phyloP scores from a whole-genome alignment of 1,140 invertebrate genomes.

The Dysdera silvatica region DNA sequence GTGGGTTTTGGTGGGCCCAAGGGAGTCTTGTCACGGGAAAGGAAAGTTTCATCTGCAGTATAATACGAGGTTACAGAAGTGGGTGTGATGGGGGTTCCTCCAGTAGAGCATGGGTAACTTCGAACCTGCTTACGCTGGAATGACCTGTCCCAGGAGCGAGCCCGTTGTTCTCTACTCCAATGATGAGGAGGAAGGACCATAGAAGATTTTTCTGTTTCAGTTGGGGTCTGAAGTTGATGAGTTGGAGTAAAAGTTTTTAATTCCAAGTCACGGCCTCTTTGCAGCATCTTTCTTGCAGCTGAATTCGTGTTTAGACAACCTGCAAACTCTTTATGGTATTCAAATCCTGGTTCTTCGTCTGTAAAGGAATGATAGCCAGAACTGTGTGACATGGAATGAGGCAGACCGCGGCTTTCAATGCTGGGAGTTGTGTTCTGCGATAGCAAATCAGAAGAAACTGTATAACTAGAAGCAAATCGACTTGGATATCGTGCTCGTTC shows the following conservation, averaged over 20 bases:
- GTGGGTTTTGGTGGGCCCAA: not conserved
- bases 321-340: slow-evolving; percentile 31
- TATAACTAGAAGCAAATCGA: slow-evolving; percentile 28
- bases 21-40: slow-evolving; percentile 5
- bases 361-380: slow-evolving; percentile 36
- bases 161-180: slow-evolving; percentile 22
- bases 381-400: slow-evolving; percentile 34
- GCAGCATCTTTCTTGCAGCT: not conserved
- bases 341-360: slow-evolving; percentile 31
- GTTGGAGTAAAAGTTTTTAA: slow-evolving; percentile 28
- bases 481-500: not conserved
- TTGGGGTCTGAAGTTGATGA: not conserved
- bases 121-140: slow-evolving; percentile 24
- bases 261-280: slow-evolving; percentile 20
- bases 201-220: not conserved
- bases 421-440: slow-evolving; percentile 23
- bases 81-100: slow-evolving; percentile 24
- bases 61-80: slow-evolving; percentile 19
- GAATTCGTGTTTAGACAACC: slow-evolving; percentile 24
- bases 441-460: slow-evolving; percentile 29
- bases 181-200: slow-evolving; percentile 17
- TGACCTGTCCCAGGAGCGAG: slow-evolving; percentile 27
- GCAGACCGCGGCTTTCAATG: slow-evolving; percentile 27
- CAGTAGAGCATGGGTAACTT: slow-evolving; percentile 20
- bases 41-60: slow-evolving; percentile 20